These are phyloP conservation scores for Holothuria leucospilota DNA, from an alignment of 53 echinoderm and acorn worm genomes.

Conservation along the genomic window DNA sequence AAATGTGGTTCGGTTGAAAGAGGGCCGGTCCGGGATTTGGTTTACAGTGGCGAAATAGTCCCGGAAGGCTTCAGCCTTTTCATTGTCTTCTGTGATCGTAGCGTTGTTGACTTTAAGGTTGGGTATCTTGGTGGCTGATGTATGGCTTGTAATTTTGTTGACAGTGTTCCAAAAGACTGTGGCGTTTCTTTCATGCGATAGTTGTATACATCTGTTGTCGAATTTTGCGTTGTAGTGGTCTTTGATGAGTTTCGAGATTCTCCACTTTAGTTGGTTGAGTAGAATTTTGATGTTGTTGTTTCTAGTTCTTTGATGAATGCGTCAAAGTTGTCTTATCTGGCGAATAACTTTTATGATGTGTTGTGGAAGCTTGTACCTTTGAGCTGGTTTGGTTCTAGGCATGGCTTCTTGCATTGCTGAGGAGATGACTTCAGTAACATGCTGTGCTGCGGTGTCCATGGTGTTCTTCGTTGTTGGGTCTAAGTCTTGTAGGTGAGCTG, in stretches of 20 bases:
- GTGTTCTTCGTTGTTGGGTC: background rate
- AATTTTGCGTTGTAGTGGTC: background rate
- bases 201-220: constrained; percentile 26
- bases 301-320: background rate
- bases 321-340: background rate
- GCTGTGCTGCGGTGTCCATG: constrained; percentile 7
- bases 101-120: background rate
- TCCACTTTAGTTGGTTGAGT: too few species aligned
- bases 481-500: too few species aligned
- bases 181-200: background rate
- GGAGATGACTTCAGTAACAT: constrained; percentile 2
- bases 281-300: background rate
- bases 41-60: constrained; percentile 14
- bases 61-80: constrained; percentile 17
- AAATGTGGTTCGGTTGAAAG: background rate
- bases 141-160: background rate
- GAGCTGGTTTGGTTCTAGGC: background rate
- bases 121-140: background rate
- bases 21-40: background rate
- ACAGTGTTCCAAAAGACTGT: background rate
- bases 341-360: background rate
- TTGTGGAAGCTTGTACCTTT: background rate
- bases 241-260: background rate
- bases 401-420: background rate
- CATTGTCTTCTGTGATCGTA: background rate